Evolutionary conservation across 1,140 invertebrate species (phyloP).

Genomic region (Tetramorium parvispinum): DNA sequence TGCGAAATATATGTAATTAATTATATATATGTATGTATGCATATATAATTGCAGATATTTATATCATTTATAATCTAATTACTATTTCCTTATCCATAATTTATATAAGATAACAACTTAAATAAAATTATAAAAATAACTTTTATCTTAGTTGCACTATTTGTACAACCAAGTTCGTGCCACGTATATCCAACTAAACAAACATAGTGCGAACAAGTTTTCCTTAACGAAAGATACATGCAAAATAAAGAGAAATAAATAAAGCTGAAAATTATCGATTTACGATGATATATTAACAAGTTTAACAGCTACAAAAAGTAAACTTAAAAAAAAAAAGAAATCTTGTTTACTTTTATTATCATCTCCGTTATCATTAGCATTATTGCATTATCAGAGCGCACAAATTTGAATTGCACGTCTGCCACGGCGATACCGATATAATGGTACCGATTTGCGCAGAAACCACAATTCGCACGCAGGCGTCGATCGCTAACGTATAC

Average conservation of each 20-base stretch:
- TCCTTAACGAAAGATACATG: no score
- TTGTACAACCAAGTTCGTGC: background rate
- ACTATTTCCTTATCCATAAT: background rate
- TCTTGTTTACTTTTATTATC: background rate
- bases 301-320: background rate
- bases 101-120: background rate
- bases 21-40: no score
- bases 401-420: background rate
- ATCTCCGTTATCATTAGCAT: background rate
- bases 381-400: background rate
- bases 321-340: background rate
- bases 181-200: background rate
- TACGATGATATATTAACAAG: no score
- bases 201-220: background rate
- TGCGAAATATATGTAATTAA: no score
- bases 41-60: no score
- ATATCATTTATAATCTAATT: no score
- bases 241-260: no score
- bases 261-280: no score
- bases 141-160: no score
- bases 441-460: background rate
- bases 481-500: background rate
- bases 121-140: background rate
- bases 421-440: background rate
- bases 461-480: background rate